Percentiles rank a stretch among this genome's conserved stretches.
Evolutionary conservation across 2,888 invertebrate species (phyloP).

Genomic region (Papilio demoleus): DNA sequence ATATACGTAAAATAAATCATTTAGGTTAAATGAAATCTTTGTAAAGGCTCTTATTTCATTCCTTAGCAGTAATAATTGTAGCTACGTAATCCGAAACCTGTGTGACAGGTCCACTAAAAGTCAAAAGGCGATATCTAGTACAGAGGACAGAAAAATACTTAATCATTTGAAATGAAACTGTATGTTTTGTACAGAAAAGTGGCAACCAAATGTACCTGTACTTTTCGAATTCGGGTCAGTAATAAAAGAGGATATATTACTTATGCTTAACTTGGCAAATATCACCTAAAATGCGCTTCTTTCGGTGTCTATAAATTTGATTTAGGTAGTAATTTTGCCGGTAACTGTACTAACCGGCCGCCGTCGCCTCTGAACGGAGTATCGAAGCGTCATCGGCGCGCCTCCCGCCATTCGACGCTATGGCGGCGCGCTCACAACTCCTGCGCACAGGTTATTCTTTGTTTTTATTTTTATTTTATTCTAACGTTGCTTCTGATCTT

Average conservation of each 20-base stretch:
- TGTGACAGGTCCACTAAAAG: constrained; percentile 68
- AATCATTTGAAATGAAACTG: background rate
- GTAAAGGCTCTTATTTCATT: background rate
- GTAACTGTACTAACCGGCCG: constrained; percentile 2
- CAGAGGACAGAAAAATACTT: constrained; percentile 29
- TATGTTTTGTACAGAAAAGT: background rate
- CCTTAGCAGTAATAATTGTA: background rate
- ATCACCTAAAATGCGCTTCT: background rate
- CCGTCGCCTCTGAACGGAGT: background rate
- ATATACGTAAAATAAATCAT: background rate
- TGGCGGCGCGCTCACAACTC: constrained; percentile 76
- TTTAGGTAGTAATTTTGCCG: background rate
- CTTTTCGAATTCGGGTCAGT: too few species aligned
- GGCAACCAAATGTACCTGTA: background rate
- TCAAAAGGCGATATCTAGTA: constrained; percentile 45
- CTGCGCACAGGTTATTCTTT: constrained; percentile 71
- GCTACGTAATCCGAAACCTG: constrained; percentile 60
- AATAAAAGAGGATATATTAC: background rate
- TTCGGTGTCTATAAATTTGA: background rate
- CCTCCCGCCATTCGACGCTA: constrained; percentile 72
- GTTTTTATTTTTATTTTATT: constrained; percentile 37
- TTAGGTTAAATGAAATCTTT: background rate
- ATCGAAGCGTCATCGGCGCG: constrained; percentile 52
- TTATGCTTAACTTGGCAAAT: background rate
- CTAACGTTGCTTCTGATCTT: background rate